Evolutionary conservation across 2,113 vertebrate species (phyloP).

Genomic region (Dasyornis broadbenti): DNA sequence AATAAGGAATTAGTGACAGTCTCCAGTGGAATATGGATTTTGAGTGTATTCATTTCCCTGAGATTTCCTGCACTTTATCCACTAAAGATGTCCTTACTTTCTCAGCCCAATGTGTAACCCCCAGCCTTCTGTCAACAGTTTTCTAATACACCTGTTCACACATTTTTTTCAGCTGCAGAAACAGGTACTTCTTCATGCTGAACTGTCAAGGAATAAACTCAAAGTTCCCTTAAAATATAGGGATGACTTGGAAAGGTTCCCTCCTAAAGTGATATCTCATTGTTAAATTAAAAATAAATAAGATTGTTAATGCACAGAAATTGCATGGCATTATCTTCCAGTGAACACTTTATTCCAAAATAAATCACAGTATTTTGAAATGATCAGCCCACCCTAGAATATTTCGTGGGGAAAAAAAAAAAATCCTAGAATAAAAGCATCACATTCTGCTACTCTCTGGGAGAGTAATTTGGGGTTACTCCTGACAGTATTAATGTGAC

Average conservation of each 20-base stretch:
- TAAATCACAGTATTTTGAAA: not conserved
- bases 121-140: not conserved
- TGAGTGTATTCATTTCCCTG: not conserved
- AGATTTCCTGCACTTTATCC: not conserved
- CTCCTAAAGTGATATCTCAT: not conserved
- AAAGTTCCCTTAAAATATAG: not conserved
- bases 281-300: not conserved
- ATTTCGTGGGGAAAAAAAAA: not conserved
- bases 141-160: not conserved
- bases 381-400: not conserved
- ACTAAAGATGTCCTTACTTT: not conserved
- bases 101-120: not conserved
- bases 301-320: not conserved
- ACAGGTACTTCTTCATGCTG: not conserved
- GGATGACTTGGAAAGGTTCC: not conserved
- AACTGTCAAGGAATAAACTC: not conserved
- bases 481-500: not conserved
- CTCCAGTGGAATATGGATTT: not conserved
- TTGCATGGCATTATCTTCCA: not conserved
- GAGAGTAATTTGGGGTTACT: not conserved
- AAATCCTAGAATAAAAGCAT: not conserved
- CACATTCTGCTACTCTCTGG: not conserved
- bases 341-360: not conserved
- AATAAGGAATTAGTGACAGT: not conserved
- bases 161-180: not conserved